Conservation (phyloP, 1,140 invertebrate genomes). For the Drosophila subobscura region DNA sequence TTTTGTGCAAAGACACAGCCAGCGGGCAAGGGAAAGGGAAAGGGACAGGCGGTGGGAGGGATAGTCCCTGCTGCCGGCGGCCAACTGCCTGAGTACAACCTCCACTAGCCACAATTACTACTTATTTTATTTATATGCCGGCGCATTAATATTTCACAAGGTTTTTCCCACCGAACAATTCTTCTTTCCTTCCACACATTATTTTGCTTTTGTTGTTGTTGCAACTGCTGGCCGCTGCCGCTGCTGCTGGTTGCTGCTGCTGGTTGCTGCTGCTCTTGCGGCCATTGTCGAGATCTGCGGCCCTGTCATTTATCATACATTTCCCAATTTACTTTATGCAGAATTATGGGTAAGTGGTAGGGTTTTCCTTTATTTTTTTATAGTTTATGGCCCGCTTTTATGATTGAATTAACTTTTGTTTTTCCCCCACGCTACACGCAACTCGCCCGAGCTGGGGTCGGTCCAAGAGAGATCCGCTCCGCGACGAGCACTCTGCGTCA, state of each 20-base stretch:
- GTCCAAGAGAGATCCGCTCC: too few relatives aligned
- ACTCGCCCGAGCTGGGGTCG: too few relatives aligned
- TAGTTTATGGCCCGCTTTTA: slow-evolving; percentile 56
- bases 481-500: slow-evolving; percentile 36
- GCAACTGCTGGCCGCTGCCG: slow-evolving; percentile 6
- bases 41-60: too few relatives aligned
- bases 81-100: slow-evolving; percentile 27
- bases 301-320: slow-evolving; percentile 63
- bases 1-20: slow-evolving; percentile 67
- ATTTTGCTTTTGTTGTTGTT: slow-evolving; percentile 15
- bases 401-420: slow-evolving; percentile 74
- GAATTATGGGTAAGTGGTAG: slow-evolving; percentile 35
- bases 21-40: slow-evolving; percentile 3
- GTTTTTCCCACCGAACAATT: slow-evolving; percentile 56
- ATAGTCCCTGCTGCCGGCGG: not conserved
- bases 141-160: slow-evolving; percentile 79
- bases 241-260: slow-evolving; percentile 13
- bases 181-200: slow-evolving; percentile 42
- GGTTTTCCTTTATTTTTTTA: slow-evolving; percentile 36
- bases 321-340: slow-evolving; percentile 62
- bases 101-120: slow-evolving; percentile 70
- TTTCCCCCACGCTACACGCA: slow-evolving; percentile 4
- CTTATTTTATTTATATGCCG: slow-evolving; percentile 81
- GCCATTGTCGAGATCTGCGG: slow-evolving; percentile 17
- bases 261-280: slow-evolving; percentile 7